Conservation (phyloP, 1,140 invertebrate genomes). For the Aphelenchoides fujianensis region DNA sequence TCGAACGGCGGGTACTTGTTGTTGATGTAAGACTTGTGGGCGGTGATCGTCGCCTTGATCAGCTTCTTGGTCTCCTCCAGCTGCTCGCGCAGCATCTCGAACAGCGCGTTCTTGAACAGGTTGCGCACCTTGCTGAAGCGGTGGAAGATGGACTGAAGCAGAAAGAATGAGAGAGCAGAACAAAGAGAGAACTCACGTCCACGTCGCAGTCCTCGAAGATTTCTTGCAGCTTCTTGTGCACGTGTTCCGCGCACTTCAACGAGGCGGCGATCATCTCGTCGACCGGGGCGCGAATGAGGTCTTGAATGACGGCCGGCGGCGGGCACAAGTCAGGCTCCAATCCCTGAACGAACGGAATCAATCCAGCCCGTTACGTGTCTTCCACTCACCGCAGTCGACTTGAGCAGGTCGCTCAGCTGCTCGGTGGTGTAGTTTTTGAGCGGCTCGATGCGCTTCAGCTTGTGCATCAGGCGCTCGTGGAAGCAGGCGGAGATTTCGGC, state of each 20-base stretch:
- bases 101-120: constrained; percentile 3
- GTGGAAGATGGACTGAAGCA: constrained; percentile 14
- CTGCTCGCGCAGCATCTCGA: constrained; percentile 8
- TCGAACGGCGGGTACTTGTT: not conserved
- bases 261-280: not conserved
- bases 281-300: not conserved
- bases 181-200: not conserved
- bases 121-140: constrained; percentile 19
- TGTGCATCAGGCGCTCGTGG: not conserved
- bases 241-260: constrained; percentile 8
- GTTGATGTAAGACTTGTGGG: constrained; percentile 12
- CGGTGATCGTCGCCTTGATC: constrained; percentile 16
- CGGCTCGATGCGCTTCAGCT: not conserved
- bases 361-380: constrained; percentile 3
- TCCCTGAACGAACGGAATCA: not conserved
- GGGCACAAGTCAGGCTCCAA: not conserved
- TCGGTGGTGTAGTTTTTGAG: not conserved
- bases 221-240: constrained; percentile 1
- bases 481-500: not conserved
- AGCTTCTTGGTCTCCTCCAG: constrained; percentile 7
- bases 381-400: not conserved
- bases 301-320: not conserved
- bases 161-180: too few relatives aligned
- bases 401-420: not conserved
- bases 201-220: constrained; percentile 3